Evolutionary conservation across 2,888 invertebrate genomes (phyloP).

Genomic region (Amorpha juglandis): DNA sequence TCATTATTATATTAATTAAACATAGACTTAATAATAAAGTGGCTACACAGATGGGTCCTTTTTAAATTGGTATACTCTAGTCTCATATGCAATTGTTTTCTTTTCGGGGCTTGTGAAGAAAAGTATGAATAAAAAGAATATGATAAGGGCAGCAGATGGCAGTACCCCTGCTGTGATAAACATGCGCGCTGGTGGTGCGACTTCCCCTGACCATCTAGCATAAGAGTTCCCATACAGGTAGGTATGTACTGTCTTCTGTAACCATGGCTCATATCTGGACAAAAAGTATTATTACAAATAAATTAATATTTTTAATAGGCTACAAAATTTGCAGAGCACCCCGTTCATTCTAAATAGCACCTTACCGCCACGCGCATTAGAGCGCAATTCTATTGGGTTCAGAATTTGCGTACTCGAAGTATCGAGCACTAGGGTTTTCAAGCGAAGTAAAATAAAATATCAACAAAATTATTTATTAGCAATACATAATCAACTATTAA

Average conservation of each 20-base stretch:
- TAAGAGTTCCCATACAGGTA: background rate
- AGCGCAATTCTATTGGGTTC: no score
- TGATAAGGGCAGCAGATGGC: slow-evolving; percentile 35
- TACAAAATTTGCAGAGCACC: no score
- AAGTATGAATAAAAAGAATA: slow-evolving; percentile 36
- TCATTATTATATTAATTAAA: background rate
- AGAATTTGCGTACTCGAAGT: no score
- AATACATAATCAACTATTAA: no score
- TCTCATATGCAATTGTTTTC: background rate
- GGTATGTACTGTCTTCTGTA: slow-evolving; percentile 17
- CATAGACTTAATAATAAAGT: background rate
- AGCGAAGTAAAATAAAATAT: no score
- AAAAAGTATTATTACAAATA: background rate
- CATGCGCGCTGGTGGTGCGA: slow-evolving; percentile 27
- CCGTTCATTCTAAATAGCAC: no score
- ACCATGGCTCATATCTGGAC: slow-evolving; percentile 26
- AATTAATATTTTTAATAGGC: no score
- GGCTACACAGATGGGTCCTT: background rate
- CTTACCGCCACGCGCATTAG: no score
- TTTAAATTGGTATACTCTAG: background rate
- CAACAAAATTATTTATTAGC: no score
- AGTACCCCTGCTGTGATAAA: slow-evolving; percentile 35
- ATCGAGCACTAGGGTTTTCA: no score
- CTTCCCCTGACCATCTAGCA: slow-evolving; percentile 23
- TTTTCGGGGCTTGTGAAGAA: background rate